Base-by-base conservation (phyloP, 2,797 vertebrate genomes). In the Melanotaenia nigrans region DNA sequence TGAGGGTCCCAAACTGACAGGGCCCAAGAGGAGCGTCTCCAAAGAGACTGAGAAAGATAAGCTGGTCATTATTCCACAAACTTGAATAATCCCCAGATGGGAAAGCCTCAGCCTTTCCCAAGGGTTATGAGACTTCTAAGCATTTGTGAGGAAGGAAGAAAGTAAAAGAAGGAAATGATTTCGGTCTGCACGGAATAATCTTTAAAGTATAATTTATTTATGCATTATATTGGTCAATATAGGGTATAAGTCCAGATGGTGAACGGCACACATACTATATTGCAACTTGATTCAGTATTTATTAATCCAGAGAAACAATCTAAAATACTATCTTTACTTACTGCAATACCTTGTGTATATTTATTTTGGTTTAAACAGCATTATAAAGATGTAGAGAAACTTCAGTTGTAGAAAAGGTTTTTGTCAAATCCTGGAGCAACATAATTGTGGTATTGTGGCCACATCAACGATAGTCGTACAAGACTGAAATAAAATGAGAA, bases 51-150 rank as follows among this genome's bases (percentile, higher is more conserved):
- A 24, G 68, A 71, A 73, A 84, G 91, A 92, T 92, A 91, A 93
- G 88, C 75, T 20, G 68, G 79, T 86, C 88, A 92, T 90, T 91
- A 92, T 92, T 89, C 82, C 82, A 78, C 73, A 84, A 93, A 91
- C 88, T 84, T 88, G 76, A 90, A 87, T 90, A 88, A 92, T 91
- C 90, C 89, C 87, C 87, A 45, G 55, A 84, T 32, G 42, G 77
- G 75, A 85, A 79, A 77, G 69, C 59, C 72, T 55, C 1, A 56
- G 79, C 74, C 65, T 86, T 86, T 71, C 83, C 82, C 38, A 68
- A 61, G 77, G 89, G 86, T 85, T 83, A 75, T 71, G 66, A 83
- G 74, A 68, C 67, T 81, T 85, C 71, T 57, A 71, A 81, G 73
- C 6, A 7, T 67, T 61, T 79, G 56, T 40, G 68, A 51, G 33